A percentile compares a stretch with the other conserved stretches of the same genome.
Conservation (phyloP, 1,140 invertebrate species). For the Rhopalosiphum padi region DNA sequence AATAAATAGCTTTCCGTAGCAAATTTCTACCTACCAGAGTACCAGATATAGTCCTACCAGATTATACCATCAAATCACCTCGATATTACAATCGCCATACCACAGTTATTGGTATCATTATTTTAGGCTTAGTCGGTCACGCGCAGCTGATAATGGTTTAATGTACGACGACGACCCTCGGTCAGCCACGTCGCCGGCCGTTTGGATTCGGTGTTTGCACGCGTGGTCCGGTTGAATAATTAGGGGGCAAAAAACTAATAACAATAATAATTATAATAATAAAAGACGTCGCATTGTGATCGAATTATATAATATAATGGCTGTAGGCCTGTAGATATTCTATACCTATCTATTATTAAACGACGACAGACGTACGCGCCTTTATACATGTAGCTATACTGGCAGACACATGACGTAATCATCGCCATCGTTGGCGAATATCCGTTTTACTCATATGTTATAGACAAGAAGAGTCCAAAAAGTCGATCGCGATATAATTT, state of each 20-base stretch:
- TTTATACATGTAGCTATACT: background rate
- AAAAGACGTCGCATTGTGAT: background rate
- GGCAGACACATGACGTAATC: background rate
- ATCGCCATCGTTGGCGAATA: background rate
- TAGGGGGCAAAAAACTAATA: background rate
- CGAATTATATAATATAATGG: background rate
- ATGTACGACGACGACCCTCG: background rate
- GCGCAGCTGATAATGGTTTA: background rate
- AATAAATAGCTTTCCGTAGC: background rate
- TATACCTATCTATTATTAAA: background rate
- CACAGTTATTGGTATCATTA: background rate
- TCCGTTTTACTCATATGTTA: background rate
- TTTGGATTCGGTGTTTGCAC: background rate
- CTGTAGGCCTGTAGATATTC: background rate
- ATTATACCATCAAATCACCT: background rate
- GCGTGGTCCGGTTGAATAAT: background rate
- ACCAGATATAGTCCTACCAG: too few species aligned
- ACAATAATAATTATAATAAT: conserved; percentile 1
- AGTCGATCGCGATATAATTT: background rate
- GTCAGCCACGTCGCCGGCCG: background rate
- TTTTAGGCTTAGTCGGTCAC: background rate
- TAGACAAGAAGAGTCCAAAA: background rate
- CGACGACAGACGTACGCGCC: background rate
- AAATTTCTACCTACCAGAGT: background rate
- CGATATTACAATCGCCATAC: background rate